phyloP scores from a whole-genome alignment of 2,888 invertebrate genomes.

The Limnephilus lunatus region DNA sequence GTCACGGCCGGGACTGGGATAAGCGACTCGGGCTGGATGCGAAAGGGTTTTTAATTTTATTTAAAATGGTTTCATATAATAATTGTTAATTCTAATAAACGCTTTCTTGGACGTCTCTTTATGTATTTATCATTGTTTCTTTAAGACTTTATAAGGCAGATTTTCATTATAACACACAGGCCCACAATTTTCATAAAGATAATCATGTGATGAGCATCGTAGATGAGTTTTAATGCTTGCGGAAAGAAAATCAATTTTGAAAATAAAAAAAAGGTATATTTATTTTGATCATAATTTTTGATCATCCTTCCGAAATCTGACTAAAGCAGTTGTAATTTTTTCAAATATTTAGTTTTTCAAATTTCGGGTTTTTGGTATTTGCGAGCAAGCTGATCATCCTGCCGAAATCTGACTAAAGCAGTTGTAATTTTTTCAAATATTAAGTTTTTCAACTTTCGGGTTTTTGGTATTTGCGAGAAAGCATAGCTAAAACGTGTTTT shows the following conservation, averaged over 20 bases:
- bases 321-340: too few relatives aligned
- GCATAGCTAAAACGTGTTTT: too few relatives aligned
- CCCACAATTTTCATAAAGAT: neutral
- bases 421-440: too few relatives aligned
- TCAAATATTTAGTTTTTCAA: too few relatives aligned
- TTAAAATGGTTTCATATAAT: neutral
- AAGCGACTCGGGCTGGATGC: constrained; percentile 21
- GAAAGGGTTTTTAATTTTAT: constrained; percentile 25
- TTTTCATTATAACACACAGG: neutral
- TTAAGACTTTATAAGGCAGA: neutral
- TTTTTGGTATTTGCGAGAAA: too few relatives aligned
- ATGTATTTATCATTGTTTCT: neutral
- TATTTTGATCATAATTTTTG: too few relatives aligned
- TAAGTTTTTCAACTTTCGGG: too few relatives aligned
- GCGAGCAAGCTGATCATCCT: too few relatives aligned
- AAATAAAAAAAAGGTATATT: too few relatives aligned
- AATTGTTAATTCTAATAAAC: constrained; percentile 8
- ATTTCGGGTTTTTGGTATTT: too few relatives aligned
- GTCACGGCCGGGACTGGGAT: constrained; percentile 23
- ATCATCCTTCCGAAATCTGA: too few relatives aligned
- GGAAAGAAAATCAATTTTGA: neutral
- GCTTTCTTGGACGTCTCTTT: neutral
- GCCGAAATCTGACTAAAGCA: too few relatives aligned
- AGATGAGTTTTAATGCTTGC: neutral
- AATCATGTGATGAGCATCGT: neutral